phyloP scores from a whole-genome alignment of 2,888 invertebrate genomes.

The Slavum lentiscoides region DNA sequence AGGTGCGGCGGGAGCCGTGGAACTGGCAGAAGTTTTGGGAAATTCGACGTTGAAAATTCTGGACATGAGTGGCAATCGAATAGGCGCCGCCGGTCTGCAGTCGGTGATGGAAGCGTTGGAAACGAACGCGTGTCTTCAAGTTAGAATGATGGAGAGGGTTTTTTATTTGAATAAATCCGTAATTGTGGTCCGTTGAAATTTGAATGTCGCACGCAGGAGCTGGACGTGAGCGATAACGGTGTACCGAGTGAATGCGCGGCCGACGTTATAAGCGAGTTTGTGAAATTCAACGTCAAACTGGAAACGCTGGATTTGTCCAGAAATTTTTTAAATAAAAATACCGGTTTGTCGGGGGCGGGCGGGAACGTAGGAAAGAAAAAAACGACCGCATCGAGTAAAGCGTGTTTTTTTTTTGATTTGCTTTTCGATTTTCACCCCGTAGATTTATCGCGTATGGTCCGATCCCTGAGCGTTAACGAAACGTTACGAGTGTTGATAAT shows the following conservation, averaged over 20 bases:
- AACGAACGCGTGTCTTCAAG: not conserved
- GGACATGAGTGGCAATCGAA: constrained; percentile 7
- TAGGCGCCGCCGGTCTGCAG: not conserved
- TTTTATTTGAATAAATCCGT: too few relatives aligned
- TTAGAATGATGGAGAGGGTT: too few relatives aligned
- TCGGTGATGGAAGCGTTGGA: constrained; percentile 1
- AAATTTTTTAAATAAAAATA: constrained; percentile 24
- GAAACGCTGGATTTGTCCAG: constrained; percentile 17
- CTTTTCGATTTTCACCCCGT: too few relatives aligned
- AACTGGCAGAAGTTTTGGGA: not conserved
- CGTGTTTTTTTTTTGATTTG: not conserved
- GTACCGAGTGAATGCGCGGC: not conserved
- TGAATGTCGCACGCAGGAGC: not conserved
- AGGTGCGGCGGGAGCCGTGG: not conserved
- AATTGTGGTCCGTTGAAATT: too few relatives aligned
- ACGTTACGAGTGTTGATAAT: constrained; percentile 10
- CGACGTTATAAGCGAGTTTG: not conserved
- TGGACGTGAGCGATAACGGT: constrained; percentile 12
- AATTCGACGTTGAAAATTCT: not conserved
- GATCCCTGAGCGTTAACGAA: constrained; percentile 5
- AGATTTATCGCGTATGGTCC: constrained; percentile 1
- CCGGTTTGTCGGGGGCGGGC: not conserved
- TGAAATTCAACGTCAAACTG: not conserved
- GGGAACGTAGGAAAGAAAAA: too few relatives aligned
- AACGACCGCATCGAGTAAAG: too few relatives aligned